These are phyloP conservation scores for Pseudomugil tenellus DNA, from an alignment of 2,797 vertebrate species.

Conservation along the genomic window DNA sequence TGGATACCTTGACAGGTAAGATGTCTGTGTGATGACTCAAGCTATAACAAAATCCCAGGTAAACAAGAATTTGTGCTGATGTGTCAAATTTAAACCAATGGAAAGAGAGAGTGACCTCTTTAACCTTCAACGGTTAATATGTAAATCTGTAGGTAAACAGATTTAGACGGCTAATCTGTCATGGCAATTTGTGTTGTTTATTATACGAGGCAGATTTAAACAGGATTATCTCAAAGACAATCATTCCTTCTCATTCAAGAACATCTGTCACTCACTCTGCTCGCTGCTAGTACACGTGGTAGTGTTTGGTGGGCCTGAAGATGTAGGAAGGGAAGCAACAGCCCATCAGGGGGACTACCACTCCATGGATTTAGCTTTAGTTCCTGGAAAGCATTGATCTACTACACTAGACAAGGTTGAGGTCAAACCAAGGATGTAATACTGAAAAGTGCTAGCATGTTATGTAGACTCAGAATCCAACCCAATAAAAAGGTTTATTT, in stretches of 20 bases:
- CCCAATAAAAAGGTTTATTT: neutral
- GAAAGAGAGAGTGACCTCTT: slow-evolving; percentile 32
- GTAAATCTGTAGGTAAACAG: slow-evolving; percentile 56
- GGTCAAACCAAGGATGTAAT: slow-evolving; percentile 31
- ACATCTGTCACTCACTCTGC: slow-evolving; percentile 21
- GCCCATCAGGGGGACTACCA: slow-evolving; percentile 8
- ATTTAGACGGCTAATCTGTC: slow-evolving; percentile 51
- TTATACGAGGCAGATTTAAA: slow-evolving; percentile 56
- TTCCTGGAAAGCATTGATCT: slow-evolving; percentile 18
- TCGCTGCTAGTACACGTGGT: slow-evolving; percentile 36
- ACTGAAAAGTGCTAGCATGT: slow-evolving; percentile 14
- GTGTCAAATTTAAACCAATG: slow-evolving; percentile 45
- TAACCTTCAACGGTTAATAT: slow-evolving; percentile 51
- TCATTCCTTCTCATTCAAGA: slow-evolving; percentile 42
- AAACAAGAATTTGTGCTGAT: slow-evolving; percentile 50
- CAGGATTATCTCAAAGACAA: slow-evolving; percentile 65
- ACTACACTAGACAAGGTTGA: neutral
- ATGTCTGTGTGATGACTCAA: slow-evolving; percentile 40
- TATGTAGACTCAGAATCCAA: neutral
- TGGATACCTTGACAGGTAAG: slow-evolving; percentile 49
- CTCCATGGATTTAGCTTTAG: slow-evolving; percentile 32
- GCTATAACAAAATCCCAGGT: slow-evolving; percentile 48
- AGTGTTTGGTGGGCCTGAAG: slow-evolving; percentile 39
- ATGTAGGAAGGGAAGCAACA: slow-evolving; percentile 33
- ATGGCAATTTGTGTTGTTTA: slow-evolving; percentile 51